Conservation (phyloP, 2,888 invertebrate genomes). For the Bursaphelenchus okinawaensis region DNA sequence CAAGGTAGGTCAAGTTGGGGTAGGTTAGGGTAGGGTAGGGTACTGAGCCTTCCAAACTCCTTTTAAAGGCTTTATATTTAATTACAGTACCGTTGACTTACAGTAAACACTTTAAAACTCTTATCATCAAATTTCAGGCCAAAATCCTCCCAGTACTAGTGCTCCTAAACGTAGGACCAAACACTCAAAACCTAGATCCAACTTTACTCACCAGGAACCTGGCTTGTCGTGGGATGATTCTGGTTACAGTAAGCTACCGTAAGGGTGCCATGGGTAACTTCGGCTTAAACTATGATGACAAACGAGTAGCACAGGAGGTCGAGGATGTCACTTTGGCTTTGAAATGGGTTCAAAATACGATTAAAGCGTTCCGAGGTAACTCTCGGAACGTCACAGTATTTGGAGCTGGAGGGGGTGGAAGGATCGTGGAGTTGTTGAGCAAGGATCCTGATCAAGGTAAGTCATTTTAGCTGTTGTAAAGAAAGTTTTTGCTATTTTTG, state of each 20-base stretch:
- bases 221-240: background rate
- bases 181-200: background rate
- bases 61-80: too few species aligned
- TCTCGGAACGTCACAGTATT: background rate
- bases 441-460: background rate
- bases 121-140: background rate
- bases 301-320: background rate
- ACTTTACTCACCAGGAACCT: background rate
- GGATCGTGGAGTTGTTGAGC: background rate
- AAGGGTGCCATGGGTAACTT: background rate
- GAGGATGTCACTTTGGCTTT: background rate
- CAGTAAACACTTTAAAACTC: too few species aligned
- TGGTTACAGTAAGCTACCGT: background rate
- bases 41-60: too few species aligned
- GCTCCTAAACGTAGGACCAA: background rate
- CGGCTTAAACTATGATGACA: background rate
- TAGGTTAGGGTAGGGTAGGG: too few species aligned
- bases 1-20: too few species aligned
- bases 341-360: background rate
- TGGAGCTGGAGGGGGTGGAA: background rate
- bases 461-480: too few species aligned
- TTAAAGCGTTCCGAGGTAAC: background rate
- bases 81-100: too few species aligned
- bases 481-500: too few species aligned
- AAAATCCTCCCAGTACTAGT: background rate